Evolutionary conservation across 30 jellyfish, hydroid and myxozoan species (phyloP), one percentile per base, ranked within the genome.

Genomic region (Calvadosia cruxmelitensis): DNA sequence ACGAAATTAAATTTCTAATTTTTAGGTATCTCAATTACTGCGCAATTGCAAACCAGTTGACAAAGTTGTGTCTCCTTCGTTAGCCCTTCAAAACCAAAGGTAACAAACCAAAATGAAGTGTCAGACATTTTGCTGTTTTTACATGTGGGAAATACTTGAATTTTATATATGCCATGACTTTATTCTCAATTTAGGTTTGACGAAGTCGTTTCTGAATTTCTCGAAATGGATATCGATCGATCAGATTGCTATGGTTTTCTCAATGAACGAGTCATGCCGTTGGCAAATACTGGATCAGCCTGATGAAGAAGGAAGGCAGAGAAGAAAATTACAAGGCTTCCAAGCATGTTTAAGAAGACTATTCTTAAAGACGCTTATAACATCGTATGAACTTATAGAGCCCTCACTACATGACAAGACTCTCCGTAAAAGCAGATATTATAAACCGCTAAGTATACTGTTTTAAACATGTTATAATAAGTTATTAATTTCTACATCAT

Each of bases 131-230:
- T 72, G 28, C 82, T 0, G 74, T 53, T 1, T 33, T 50, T 25
- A 61, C 64, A 34, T 64, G 33, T 49, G 68, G 35, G 31, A 72
- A 67, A 73, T 72, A 52, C 1, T 52, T 28, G 67, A 29, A 31
- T 34, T 10, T 35, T 3, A 0, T 33, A 50, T 16, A 23, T 28
- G 65, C 62, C 25, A 15, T 35, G 24, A 33, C 35, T 2, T 12
- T 12, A 27, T 64, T 29, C 68, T 3, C 1, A 1, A 2, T 3
- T 33, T 53, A 78, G 92, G 70, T 69, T 61, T 63, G 30, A 68
- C 28, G 68, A 81, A 13, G 48, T 78, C 35, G 63, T 68, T 48
- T 81, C 69, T 24, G 63, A 49, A 34, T 78, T 78, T 34, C 92
- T 78, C 1, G 82, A 69, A 12, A 33, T 69, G 70, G 79, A 78